These are phyloP conservation scores for Cantharis nigra DNA, from an alignment of 2,888 invertebrate species.

Conservation along the genomic window DNA sequence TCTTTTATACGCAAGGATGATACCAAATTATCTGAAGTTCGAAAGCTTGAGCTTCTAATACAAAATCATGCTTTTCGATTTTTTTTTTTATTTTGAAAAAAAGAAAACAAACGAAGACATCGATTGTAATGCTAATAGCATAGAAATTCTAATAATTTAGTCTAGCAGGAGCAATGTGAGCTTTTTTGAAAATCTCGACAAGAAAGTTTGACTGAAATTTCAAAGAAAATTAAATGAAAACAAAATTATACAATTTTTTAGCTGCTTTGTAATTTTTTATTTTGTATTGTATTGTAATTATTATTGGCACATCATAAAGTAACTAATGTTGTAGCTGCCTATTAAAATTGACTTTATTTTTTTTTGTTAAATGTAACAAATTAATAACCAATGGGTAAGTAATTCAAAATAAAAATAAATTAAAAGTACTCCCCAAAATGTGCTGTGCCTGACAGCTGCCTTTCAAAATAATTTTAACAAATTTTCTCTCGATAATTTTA, in stretches of 20 bases:
- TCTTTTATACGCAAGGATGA: conserved; percentile 1
- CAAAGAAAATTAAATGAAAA: neutral
- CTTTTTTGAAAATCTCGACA: too few relatives aligned
- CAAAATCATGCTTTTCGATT: neutral
- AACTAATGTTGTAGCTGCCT: neutral
- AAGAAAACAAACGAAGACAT: neutral
- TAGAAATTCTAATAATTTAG: too few relatives aligned
- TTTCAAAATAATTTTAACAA: conserved; percentile 30
- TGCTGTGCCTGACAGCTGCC: conserved; percentile 27
- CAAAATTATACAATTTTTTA: neutral
- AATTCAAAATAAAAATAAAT: conserved; percentile 6
- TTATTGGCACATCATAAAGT: neutral
- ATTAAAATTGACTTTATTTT: neutral
- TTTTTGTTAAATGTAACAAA: conserved; percentile 1
- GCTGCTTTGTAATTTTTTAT: neutral
- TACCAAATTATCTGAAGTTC: neutral
- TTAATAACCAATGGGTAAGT: conserved; percentile 1
- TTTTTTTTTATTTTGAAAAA: neutral
- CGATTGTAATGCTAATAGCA: neutral
- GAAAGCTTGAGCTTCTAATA: neutral
- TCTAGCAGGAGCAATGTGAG: neutral
- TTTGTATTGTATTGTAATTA: neutral
- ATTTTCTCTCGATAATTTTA: conserved; percentile 27
- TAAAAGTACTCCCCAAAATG: conserved; percentile 20
- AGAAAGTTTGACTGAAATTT: neutral